Evolutionary conservation across 2,797 vertebrate species (phyloP).

Genomic region (Pipistrellus kuhlii): DNA sequence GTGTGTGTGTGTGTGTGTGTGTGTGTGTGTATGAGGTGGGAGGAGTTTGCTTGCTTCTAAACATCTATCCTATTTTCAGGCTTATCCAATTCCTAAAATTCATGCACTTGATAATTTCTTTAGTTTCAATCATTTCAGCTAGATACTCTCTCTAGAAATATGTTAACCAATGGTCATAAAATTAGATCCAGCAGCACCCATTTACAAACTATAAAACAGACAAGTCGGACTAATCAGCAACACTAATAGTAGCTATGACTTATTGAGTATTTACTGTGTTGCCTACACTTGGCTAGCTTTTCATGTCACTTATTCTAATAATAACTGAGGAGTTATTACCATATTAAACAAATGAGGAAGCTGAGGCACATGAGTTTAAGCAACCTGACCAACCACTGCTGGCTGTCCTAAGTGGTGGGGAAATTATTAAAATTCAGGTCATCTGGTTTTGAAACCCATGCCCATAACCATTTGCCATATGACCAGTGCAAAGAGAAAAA

Average conservation of each 20-base stretch:
- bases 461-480: neutral
- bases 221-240: neutral
- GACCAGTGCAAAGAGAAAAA: neutral
- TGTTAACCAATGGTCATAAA: neutral
- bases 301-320: neutral
- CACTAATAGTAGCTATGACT: neutral
- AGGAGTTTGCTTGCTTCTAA: neutral
- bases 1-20: neutral
- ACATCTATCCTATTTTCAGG: neutral
- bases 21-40: too few relatives aligned
- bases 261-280: neutral
- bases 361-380: neutral
- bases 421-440: neutral
- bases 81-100: neutral
- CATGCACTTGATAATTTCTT: neutral
- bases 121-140: neutral
- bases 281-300: neutral
- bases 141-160: neutral
- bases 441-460: neutral
- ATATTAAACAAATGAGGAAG: neutral
- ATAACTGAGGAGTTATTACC: neutral
- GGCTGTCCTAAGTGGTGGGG: neutral
- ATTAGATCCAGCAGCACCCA: neutral
- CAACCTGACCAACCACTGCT: neutral
- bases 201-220: constrained; percentile 1